Base-by-base conservation (phyloP, 2,113 vertebrate species). In the Paratilapia polleni region DNA sequence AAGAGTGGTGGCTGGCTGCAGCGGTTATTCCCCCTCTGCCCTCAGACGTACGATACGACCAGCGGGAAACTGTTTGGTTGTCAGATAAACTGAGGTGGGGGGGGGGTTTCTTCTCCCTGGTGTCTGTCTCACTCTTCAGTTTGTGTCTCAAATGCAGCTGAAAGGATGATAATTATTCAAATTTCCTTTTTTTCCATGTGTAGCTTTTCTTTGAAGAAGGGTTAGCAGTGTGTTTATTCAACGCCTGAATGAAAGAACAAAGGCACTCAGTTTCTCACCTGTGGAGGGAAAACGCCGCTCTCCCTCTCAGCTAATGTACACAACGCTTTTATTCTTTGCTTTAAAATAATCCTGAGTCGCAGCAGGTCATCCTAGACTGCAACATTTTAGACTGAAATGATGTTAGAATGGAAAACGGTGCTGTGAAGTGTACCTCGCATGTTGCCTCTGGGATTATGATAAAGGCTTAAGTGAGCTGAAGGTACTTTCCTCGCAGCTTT, bases 181-280 rank as follows among this genome's bases (percentile, higher is more conserved):
- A 73, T 9, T 54, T 4, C 68, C 68, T 17, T 49, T 20, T 73
- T 73, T 52, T 5, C 17, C 47, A 73, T n/a, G 52, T 76, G 56
- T 57, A 73, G 34, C 52, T 68, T 66, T 85, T 82, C 76, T 88
- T 90, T 88, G 84, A 87, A 87, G 73, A 49, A 4, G 66, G 43
- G 59, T 76, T 61, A 59, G 47, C 36, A 56, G 43, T 28, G 66
- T 31, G 56, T 81, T 62, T 87, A 86, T 83, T 80, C 84, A 38
- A n/a, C 26, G 14, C 68, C 68, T n/a, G 68, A 26, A 31, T 73
- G 47, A 54, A 52, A 89, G 83, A 82, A 89, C 83, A 90, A 84
- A 86, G 76, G 47, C 52, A 47, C 68, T n/a, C 68, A 5, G 13
- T 83, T 61, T 62, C 64, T 82, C 68, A 73, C 47, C 82, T 80